Evolutionary conservation across 2,888 invertebrate species (phyloP), one percentile per base, ranked within the genome.

Genomic region (Platynereis dumerilii): DNA sequence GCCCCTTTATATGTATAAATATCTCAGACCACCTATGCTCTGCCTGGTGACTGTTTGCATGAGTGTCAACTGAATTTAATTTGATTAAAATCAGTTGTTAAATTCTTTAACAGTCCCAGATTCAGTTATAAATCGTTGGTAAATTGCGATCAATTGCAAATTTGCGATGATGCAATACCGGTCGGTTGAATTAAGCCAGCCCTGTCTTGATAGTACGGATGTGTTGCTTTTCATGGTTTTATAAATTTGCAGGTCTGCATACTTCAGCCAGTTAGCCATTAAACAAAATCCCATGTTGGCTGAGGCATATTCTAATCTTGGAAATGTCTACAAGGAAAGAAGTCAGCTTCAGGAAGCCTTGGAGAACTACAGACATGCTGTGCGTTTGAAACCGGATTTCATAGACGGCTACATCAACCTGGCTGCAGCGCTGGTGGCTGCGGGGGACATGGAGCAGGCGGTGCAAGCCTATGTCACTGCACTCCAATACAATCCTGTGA

Each of bases 401-500:
- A 84, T 83, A 60, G 84, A 84, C 74, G 84, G 84, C 5, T 99
- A 99, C 85, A 99, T 99, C 78, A 99, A 99, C 86, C 87, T 99
- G 77, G 99, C 99, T 1, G 97, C 99, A 27, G 98, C 98, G 0
- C 87, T 99, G 17, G 99, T 99, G 54, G 96, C 98, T 71, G 96
- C 97, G 20, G 95, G 97, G 5, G 99, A 99, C 81, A 95, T 99
- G 94, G 99, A 99, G 85, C 96, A 96, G 81, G 99, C 99, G 2
- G 98, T 99, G 24, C 95, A 96, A 85, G 97, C 99, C 39, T 99
- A 99, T 83, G 94, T 98, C 69, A 97, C 96, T 60, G 99, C 99
- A 61, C 87, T 99, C 74, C 97, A 98, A 86, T 98, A 98, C 86
- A 99, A 99, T 87, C 96, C 97, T 76, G 98, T 97, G 87, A 86